Conservation (phyloP, 1,140 invertebrate species). For the Choristoneura fumiferana region DNA sequence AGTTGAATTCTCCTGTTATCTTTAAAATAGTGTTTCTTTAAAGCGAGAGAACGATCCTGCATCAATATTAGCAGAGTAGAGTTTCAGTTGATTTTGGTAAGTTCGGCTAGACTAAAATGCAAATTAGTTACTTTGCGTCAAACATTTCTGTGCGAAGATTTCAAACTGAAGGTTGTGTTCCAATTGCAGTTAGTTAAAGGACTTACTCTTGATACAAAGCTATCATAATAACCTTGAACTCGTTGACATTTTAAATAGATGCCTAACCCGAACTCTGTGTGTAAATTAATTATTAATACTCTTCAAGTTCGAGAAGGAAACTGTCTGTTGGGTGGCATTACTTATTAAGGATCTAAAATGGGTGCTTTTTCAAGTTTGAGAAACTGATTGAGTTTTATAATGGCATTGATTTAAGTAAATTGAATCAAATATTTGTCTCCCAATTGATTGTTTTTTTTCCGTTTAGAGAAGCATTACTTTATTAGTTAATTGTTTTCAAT, state of each 20-base stretch:
- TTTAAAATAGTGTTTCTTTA: constrained; percentile 9
- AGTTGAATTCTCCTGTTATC: constrained; percentile 1
- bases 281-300: not conserved
- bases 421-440: too few relatives aligned
- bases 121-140: not conserved
- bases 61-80: not conserved
- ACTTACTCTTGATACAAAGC: not conserved
- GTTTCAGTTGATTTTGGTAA: constrained; percentile 15
- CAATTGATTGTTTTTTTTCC: too few relatives aligned
- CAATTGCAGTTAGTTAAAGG: not conserved
- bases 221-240: not conserved
- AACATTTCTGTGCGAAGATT: constrained; percentile 3
- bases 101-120: constrained; percentile 14
- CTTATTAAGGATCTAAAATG: not conserved
- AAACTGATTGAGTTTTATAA: too few relatives aligned
- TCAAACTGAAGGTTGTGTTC: too few relatives aligned
- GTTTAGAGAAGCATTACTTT: too few relatives aligned
- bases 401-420: too few relatives aligned
- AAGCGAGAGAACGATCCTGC: not conserved
- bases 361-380: too few relatives aligned
- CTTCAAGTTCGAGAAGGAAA: not conserved
- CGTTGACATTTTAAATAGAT: not conserved
- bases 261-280: not conserved
- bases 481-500: too few relatives aligned
- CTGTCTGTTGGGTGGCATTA: not conserved